Conservation (phyloP, 2,888 invertebrate species). For the Andrena flavipes region DNA sequence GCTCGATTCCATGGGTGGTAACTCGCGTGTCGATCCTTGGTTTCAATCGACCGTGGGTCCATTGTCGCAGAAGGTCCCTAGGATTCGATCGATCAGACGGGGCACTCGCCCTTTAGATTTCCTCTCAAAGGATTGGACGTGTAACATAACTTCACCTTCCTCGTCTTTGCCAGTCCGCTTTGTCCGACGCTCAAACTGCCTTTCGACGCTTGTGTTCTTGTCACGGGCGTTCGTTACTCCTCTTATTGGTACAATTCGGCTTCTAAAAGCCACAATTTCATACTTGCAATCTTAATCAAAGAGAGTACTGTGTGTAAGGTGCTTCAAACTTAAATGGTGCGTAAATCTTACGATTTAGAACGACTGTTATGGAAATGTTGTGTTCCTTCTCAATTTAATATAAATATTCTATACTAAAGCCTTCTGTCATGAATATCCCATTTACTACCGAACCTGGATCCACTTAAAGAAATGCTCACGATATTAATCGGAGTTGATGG, state of each 20-base stretch:
- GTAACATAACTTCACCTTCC: conserved; percentile 11
- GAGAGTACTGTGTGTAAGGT: background rate
- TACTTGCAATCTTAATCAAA: background rate
- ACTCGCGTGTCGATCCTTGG: conserved; percentile 42
- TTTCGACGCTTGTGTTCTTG: conserved; percentile 24
- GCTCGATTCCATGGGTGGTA: conserved; percentile 32
- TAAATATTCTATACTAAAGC: too few species aligned
- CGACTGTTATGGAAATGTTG: too few species aligned
- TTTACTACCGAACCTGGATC: too few species aligned
- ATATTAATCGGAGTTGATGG: too few species aligned
- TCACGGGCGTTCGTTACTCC: conserved; percentile 4
- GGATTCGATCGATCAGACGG: conserved; percentile 23
- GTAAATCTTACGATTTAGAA: too few species aligned
- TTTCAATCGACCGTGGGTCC: conserved; percentile 28
- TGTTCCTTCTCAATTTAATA: too few species aligned
- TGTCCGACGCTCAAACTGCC: conserved; percentile 20
- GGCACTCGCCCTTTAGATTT: conserved; percentile 9
- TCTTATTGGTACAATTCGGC: background rate
- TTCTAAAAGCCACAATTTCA: background rate
- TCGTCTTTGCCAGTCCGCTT: conserved; percentile 16
- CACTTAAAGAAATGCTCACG: too few species aligned
- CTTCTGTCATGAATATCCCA: too few species aligned
- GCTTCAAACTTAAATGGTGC: too few species aligned
- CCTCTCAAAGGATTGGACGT: conserved; percentile 26
- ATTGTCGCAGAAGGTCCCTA: conserved; percentile 16